Percentiles rank a stretch among this genome's conserved stretches.
Conservation (phyloP, 2,797 vertebrate genomes). For the Enteromius paludinosus region DNA sequence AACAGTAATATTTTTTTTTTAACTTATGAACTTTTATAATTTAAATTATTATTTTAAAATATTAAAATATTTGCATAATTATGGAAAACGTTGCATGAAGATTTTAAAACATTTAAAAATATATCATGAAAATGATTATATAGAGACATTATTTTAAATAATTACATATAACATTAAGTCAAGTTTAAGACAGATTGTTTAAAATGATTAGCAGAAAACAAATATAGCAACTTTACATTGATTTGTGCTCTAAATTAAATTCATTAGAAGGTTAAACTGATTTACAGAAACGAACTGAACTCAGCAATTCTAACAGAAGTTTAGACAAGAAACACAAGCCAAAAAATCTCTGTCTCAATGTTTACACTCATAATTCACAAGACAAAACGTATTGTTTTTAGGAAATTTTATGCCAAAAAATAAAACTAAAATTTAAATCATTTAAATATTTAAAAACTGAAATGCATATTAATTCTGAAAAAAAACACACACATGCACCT, state of each 20-base stretch:
- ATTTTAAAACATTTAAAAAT: background rate
- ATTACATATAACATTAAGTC: background rate
- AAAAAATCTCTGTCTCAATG: background rate
- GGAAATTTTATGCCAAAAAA: background rate
- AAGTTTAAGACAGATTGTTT: background rate
- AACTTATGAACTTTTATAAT: background rate
- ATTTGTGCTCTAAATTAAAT: background rate
- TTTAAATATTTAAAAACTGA: background rate
- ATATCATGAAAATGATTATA: background rate
- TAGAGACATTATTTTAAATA: background rate
- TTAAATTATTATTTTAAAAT: background rate
- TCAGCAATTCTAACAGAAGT: background rate
- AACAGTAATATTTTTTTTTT: background rate
- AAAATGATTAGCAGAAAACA: background rate
- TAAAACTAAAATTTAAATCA: background rate
- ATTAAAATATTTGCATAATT: background rate
- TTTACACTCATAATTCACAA: background rate
- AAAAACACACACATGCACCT: slow-evolving; percentile 15
- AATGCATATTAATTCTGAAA: background rate
- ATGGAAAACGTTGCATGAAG: background rate
- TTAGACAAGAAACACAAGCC: background rate
- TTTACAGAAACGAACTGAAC: background rate
- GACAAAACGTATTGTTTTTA: background rate
- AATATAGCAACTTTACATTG: background rate
- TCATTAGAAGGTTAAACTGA: background rate